A percentile compares a stretch with the other conserved stretches of the same genome.
Conservation (phyloP, 2,113 vertebrate species). For the Trachemys scripta region DNA sequence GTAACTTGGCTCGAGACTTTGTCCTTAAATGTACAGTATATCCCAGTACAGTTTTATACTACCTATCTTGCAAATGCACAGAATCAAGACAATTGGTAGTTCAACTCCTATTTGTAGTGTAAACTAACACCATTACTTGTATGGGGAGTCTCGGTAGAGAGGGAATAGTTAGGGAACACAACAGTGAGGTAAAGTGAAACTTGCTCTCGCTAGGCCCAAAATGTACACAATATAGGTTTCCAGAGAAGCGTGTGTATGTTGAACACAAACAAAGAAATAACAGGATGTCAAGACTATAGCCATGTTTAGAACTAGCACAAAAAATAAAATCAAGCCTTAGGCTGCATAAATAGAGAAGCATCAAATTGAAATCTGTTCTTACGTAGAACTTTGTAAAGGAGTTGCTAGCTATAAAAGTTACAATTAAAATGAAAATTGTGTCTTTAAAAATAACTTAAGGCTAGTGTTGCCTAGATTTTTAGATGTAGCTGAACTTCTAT, state of each 20-base stretch:
- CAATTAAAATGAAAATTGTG: not conserved
- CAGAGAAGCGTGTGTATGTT: not conserved
- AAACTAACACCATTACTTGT: not conserved
- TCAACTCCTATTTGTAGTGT: not conserved
- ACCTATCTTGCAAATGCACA: rapidly evolving
- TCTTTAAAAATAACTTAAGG: not conserved
- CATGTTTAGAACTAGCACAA: not conserved
- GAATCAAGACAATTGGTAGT: not conserved
- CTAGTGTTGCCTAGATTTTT: not conserved
- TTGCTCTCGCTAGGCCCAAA: not conserved
- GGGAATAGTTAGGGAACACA: not conserved
- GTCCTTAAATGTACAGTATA: not conserved
- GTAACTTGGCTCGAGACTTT: not conserved
- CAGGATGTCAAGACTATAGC: not conserved
- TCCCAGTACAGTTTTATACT: not conserved
- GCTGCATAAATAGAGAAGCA: not conserved
- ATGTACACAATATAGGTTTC: rapidly evolving
- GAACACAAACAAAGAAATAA: not conserved
- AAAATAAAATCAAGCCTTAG: not conserved
- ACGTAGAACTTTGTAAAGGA: not conserved
- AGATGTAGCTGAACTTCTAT: not conserved
- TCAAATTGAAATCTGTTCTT: not conserved
- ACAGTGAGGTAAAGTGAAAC: not conserved
- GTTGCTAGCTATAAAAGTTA: not conserved
- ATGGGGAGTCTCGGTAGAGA: not conserved